Conservation (phyloP, 2,888 invertebrate genomes). For the Cepaea hortensis region DNA sequence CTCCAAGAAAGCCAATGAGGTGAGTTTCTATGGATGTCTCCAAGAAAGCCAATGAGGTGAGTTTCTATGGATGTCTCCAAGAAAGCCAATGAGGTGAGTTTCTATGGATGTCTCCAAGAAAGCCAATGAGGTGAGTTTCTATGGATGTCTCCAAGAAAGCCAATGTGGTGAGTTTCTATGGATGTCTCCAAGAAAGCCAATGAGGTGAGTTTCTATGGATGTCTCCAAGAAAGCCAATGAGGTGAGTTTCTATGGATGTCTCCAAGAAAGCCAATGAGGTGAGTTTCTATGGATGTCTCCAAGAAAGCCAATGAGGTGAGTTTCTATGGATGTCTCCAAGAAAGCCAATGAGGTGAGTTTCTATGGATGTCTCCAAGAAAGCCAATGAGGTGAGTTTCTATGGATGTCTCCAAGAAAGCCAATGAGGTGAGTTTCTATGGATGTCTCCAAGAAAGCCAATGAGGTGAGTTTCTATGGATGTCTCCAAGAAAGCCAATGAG, state of each 20-base stretch:
- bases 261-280: conserved; percentile 96
- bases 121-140: too few species aligned
- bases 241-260: conserved; percentile 80
- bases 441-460: too few species aligned
- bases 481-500: conserved; percentile 94
- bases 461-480: conserved; percentile 78
- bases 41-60: conserved; percentile 94
- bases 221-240: conserved; percentile 95
- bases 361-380: too few species aligned
- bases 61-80: conserved; percentile 81
- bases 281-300: not conserved
- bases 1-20: conserved; percentile 94
- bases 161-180: too few species aligned
- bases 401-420: too few species aligned
- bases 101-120: too few species aligned
- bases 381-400: too few species aligned
- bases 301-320: too few species aligned
- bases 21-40: conserved; percentile 80
- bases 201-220: conserved; percentile 81
- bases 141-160: too few species aligned
- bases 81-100: conserved; percentile 91
- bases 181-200: conserved; percentile 91
- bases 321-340: too few species aligned
- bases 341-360: too few species aligned
- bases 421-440: too few species aligned